phyloP scores from a whole-genome alignment of 2,888 invertebrate species.

The Eueremaeus valkanovi region DNA sequence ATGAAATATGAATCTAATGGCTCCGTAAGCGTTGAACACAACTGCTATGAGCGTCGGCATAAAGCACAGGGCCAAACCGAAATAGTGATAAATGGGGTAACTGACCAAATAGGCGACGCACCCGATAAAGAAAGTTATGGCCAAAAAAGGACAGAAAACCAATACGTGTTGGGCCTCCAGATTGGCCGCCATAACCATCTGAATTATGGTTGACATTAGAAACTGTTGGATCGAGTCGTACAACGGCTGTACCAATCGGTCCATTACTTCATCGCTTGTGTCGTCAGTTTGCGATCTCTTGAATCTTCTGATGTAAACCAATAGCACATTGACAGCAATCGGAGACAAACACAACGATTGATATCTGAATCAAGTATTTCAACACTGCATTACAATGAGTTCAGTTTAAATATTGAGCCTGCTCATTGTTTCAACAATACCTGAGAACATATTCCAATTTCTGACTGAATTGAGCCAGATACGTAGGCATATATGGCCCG shows the following conservation, averaged over 20 bases:
- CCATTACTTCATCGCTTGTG: background rate
- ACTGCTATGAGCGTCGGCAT: background rate
- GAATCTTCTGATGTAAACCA: background rate
- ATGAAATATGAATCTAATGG: background rate
- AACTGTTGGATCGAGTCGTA: background rate
- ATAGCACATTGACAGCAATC: background rate
- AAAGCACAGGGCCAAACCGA: background rate
- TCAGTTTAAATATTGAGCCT: background rate
- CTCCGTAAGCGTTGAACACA: conserved; percentile 17
- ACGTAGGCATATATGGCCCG: background rate
- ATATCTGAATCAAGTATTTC: background rate
- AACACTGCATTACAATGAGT: background rate
- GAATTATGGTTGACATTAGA: background rate
- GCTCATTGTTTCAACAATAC: background rate
- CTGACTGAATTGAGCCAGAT: background rate
- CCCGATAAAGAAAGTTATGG: background rate
- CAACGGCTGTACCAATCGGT: background rate
- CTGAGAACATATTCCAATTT: conserved; percentile 14
- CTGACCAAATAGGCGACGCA: background rate
- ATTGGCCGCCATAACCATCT: conserved; percentile 4
- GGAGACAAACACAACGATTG: background rate
- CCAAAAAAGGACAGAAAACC: background rate
- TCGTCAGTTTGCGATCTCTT: background rate
- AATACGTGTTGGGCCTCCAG: background rate
- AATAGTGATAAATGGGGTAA: background rate